Evolutionary conservation across 2,113 vertebrate species (phyloP).

Genomic region (Oxyruncus cristatus): DNA sequence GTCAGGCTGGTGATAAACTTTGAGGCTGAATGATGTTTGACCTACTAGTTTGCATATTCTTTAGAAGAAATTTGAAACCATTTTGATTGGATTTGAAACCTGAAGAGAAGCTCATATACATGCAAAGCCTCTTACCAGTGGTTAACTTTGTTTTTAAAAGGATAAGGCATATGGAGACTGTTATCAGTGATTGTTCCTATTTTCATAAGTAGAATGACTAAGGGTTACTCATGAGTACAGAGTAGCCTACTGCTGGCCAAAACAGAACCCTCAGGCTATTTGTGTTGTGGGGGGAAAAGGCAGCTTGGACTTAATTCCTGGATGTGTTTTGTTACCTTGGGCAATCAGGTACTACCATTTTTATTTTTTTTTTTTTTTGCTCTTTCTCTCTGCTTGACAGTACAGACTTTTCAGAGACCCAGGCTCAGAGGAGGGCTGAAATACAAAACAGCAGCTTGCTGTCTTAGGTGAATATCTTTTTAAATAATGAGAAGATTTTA

Average conservation of each 20-base stretch:
- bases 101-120: constrained; percentile 24
- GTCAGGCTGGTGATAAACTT: constrained; percentile 62
- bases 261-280: not conserved
- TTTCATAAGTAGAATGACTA: not conserved
- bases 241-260: not conserved
- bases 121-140: constrained; percentile 26
- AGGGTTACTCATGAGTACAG: not conserved
- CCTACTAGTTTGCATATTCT: constrained; percentile 30
- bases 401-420: not conserved
- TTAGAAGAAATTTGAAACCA: constrained; percentile 25
- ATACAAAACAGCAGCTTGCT: not conserved
- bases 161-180: not conserved
- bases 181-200: not conserved
- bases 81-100: constrained; percentile 54
- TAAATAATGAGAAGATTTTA: constrained; percentile 15
- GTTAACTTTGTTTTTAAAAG: constrained; percentile 41
- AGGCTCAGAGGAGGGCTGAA: not conserved
- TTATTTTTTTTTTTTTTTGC: not conserved
- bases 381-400: not conserved
- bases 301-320: not conserved
- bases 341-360: not conserved
- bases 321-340: not conserved
- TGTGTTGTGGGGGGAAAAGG: not conserved
- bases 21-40: constrained; percentile 48
- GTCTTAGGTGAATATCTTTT: not conserved